Percentiles rank a stretch among this genome's conserved stretches.
phyloP scores from a whole-genome alignment of 35 echinoderm and acorn worm genomes.

The Patiria miniata region DNA sequence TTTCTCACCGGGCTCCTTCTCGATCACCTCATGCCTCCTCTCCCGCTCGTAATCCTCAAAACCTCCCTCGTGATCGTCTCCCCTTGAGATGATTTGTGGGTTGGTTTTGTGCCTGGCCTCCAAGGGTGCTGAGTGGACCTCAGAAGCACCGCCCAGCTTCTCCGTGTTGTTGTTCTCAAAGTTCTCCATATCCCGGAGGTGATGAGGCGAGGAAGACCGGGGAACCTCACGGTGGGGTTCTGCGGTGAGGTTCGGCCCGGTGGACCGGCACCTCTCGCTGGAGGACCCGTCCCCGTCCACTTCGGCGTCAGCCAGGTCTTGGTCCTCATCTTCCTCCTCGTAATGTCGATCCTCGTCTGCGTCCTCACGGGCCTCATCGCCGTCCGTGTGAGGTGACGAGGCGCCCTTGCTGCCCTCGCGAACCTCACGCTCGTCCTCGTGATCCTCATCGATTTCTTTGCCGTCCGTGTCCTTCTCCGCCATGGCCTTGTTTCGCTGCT shows the following conservation, averaged over 20 bases:
- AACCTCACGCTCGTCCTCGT: conserved; percentile 52
- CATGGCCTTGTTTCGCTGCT: conserved; percentile 88
- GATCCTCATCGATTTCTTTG: conserved; percentile 34
- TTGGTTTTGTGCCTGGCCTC: not conserved
- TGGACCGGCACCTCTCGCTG: conserved; percentile 25
- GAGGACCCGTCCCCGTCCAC: not conserved
- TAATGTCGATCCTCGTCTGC: conserved; percentile 47
- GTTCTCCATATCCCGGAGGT: not conserved
- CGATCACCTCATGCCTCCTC: not conserved
- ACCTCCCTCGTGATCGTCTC: not conserved
- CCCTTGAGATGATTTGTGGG: not conserved
- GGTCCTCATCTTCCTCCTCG: conserved; percentile 44
- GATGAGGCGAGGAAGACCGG: not conserved
- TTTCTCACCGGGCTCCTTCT: conserved; percentile 1
- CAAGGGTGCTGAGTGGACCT: not conserved
- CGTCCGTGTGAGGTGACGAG: not conserved
- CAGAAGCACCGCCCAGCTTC: not conserved
- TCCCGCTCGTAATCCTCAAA: not conserved
- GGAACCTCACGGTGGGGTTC: not conserved
- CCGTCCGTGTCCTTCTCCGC: conserved; percentile 54
- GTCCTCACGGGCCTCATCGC: conserved; percentile 34
- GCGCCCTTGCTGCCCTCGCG: conserved; percentile 18
- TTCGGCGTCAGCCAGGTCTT: not conserved
- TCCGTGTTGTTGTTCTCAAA: conserved; percentile 18
- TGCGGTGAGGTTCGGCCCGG: conserved; percentile 38